Evolutionary conservation across 1,140 invertebrate species (phyloP), one percentile per base, ranked within the genome.

Genomic region (Lepidurus couesii): DNA sequence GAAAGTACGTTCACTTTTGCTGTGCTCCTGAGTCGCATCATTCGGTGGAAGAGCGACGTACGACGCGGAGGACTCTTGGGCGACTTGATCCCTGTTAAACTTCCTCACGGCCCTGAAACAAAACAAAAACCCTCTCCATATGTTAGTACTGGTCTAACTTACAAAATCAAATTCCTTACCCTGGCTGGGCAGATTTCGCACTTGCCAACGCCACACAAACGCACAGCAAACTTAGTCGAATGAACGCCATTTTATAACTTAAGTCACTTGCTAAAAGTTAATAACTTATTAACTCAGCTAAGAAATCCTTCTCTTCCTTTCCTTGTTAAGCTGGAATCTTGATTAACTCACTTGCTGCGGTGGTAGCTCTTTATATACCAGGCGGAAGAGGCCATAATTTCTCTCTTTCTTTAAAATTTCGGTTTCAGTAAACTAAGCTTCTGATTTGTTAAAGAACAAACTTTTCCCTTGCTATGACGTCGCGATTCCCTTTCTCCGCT

Each of bases 331-430:
- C 7, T 16, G n/a, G 53, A 1, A 16, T n/a, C 5, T 16, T 21
- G 13, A 65, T n/a, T 65, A 65, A 65, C 21, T n/a, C 16, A 65
- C 53, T 13, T 65, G 9, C 53, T 65, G 13, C 5, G 53, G 53
- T 65, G 21, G 21, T 11, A 16, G 16, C 13, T 13, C 13, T 16
- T 65, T 65, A 65, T 65, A 65, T 65, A 65, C 4, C 21, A 34
- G 53, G 3, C 53, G 53, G 53, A 65, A 65, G 53, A 65, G 53
- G 53, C 53, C 53, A 13, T 65, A 21, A 65, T 65, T 65, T 65
- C 21, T 21, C 53, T 16, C 3, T 65, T 65, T 65, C 9, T 13
- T 13, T 21, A 65, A 65, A n/a, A 7, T 65, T 65, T 65, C 53
- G 7, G 53, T 21, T n/a, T 65, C 53, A 65, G 53, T 21, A 65